Evolutionary conservation across 2,113 vertebrate genomes (phyloP).

Genomic region (Phyllopteryx taeniolatus): DNA sequence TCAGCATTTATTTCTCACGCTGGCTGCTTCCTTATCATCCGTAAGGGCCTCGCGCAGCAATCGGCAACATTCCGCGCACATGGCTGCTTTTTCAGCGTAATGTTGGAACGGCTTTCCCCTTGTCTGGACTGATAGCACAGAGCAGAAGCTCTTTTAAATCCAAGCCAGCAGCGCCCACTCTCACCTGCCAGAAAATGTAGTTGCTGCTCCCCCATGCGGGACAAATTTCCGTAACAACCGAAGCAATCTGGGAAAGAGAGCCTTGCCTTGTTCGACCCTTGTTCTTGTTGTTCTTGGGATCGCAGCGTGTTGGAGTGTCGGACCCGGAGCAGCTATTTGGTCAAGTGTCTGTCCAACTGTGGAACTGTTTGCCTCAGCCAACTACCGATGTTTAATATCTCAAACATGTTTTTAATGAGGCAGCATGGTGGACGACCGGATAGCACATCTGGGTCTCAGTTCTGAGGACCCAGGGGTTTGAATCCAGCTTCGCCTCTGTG

Average conservation of each 20-base stretch:
- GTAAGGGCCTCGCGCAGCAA: not conserved
- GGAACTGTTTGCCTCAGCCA: not conserved
- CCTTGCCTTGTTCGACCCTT: not conserved
- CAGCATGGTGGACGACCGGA: too few species aligned
- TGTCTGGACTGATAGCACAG: not conserved
- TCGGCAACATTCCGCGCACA: not conserved
- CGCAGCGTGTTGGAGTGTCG: not conserved
- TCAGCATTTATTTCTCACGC: not conserved
- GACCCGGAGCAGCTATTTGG: not conserved
- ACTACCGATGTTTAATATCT: not conserved
- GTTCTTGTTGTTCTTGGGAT: not conserved
- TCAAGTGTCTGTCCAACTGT: not conserved
- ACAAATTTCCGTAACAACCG: conserved; percentile 35
- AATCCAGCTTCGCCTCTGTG: too few species aligned
- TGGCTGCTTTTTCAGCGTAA: not conserved
- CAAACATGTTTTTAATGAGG: too few species aligned
- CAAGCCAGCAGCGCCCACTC: conserved; percentile 28
- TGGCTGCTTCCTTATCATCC: not conserved
- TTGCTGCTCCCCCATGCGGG: not conserved
- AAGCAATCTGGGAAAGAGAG: conserved; percentile 31
- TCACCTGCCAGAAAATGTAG: conserved; percentile 37
- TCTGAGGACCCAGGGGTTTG: too few species aligned
- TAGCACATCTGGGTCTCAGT: too few species aligned
- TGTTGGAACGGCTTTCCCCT: not conserved
- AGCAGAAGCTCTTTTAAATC: not conserved